Percentiles rank a stretch among this genome's conserved stretches.
Evolutionary conservation across 2,797 vertebrate genomes (phyloP).

Genomic region (Adrianichthys oophorus): DNA sequence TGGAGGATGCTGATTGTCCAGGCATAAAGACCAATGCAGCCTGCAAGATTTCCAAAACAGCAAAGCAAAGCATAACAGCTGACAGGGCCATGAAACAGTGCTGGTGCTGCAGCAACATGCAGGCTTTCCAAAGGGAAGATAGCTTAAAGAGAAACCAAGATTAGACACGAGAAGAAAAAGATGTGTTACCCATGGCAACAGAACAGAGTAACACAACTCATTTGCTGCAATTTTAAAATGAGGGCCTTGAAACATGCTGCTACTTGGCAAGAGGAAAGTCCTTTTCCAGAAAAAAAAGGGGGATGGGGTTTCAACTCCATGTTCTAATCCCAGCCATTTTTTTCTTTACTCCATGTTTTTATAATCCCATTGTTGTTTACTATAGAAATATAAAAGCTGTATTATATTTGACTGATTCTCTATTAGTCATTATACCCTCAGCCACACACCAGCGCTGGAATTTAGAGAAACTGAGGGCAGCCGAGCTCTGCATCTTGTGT

Average conservation of each 20-base stretch:
- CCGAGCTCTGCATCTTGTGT: slow-evolving; percentile 53
- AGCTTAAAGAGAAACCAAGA: slow-evolving; percentile 71
- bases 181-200: slow-evolving; percentile 81
- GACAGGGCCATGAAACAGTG: slow-evolving; percentile 50
- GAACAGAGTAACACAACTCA: slow-evolving; percentile 75
- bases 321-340: slow-evolving; percentile 59
- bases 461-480: slow-evolving; percentile 38
- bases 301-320: slow-evolving; percentile 44
- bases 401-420: slow-evolving; percentile 21
- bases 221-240: slow-evolving; percentile 66
- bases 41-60: slow-evolving; percentile 31
- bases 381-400: slow-evolving; percentile 29
- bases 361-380: slow-evolving; percentile 21
- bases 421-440: slow-evolving; percentile 18
- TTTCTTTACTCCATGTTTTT: slow-evolving; percentile 31
- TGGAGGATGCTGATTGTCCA: slow-evolving; percentile 27
- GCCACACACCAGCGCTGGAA: slow-evolving; percentile 19
- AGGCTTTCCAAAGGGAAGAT: slow-evolving; percentile 59
- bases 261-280: slow-evolving; percentile 71
- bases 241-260: slow-evolving; percentile 66
- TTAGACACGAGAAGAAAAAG: slow-evolving; percentile 68
- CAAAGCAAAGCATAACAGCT: slow-evolving; percentile 40
- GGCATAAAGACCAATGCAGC: slow-evolving; percentile 11
- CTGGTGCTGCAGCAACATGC: slow-evolving; percentile 49
- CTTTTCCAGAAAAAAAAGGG: slow-evolving; percentile 52